Base-by-base conservation (phyloP, 1,140 invertebrate genomes). In the Oedothorax gibbosus region DNA sequence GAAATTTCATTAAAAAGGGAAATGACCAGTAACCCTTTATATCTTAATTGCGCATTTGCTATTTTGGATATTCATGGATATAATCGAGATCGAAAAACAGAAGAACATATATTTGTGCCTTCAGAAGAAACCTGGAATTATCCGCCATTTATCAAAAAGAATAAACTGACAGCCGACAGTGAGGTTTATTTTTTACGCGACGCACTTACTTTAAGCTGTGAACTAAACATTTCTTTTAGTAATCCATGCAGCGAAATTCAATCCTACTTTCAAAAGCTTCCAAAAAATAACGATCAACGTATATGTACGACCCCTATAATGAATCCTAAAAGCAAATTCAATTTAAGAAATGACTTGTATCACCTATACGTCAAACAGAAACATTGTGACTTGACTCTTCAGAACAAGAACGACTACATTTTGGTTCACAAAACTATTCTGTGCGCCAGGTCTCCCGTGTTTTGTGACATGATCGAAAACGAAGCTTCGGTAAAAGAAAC, bases 321-420 rank as follows among this genome's bases (percentile, higher is more conserved):
- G 35, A 35, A 60, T 14, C 8, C 49, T 15, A 75, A 57, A 11
- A 21, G 20, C 0, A 53, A 57, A 9, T 18, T n/a, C 18, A 75
- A 49, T 3, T 53, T 65, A 57, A 56, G 12, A 21, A 66, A 56
- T 68, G 77, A 79, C 15, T 18, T 79, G 0, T 62, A 65, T 9
- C 9, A 21, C 10, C 53, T 79, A 0, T 79, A 66, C 20, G 20
- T 56, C 2, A 56, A 79, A 7, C 60, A 79, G 14, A 50, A 79
- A 11, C 49, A 54, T 12, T 79, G 77, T 49, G 77, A 79, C 54
- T 64, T 79, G n/a, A 15, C 51, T 21, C 18, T 79, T 0, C 64
- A 14, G 6, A 79, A 49, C 6, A 2, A 64, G 14, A 79, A 20
- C n/a, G 54, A n/a, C 0, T 54, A 50, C 6, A 18, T 79, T 7